Conservation (phyloP, 1,140 invertebrate genomes). For the Matsumurasca onukii region DNA sequence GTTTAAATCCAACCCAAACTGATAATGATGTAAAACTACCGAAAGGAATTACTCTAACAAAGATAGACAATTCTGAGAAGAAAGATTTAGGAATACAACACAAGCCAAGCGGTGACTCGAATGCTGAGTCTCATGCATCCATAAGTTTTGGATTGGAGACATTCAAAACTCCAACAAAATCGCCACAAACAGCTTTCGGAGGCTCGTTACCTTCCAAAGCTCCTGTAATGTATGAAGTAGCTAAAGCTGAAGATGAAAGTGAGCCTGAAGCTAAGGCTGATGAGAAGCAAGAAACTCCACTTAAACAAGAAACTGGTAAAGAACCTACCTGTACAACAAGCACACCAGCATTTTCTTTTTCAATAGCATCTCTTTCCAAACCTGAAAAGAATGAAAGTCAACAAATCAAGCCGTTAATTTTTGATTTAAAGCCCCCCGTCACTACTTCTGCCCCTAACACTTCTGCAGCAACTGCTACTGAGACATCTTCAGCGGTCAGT, state of each 20-base stretch:
- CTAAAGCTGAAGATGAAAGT: neutral
- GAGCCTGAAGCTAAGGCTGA: neutral
- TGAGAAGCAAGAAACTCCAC: neutral
- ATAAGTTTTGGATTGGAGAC: neutral
- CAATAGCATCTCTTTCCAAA: neutral
- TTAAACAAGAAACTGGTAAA: neutral
- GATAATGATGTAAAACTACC: neutral
- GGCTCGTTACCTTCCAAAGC: neutral
- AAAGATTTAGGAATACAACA: too few relatives aligned
- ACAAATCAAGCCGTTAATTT: neutral
- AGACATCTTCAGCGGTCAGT: neutral
- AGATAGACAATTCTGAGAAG: neutral
- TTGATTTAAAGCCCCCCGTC: slow-evolving; percentile 1
- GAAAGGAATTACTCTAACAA: neutral
- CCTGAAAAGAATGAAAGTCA: too few relatives aligned
- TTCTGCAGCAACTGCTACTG: neutral
- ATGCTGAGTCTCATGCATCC: neutral
- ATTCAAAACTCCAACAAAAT: neutral
- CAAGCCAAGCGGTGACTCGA: too few relatives aligned
- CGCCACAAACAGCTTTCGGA: neutral
- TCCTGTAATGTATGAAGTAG: neutral
- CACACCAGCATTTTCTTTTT: slow-evolving; percentile 1
- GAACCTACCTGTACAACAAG: too few relatives aligned
- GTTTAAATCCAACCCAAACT: neutral
- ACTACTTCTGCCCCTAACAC: neutral